These are phyloP conservation scores for Petrolisthes manimaculis DNA, from an alignment of 2,888 invertebrate species.

Conservation along the genomic window DNA sequence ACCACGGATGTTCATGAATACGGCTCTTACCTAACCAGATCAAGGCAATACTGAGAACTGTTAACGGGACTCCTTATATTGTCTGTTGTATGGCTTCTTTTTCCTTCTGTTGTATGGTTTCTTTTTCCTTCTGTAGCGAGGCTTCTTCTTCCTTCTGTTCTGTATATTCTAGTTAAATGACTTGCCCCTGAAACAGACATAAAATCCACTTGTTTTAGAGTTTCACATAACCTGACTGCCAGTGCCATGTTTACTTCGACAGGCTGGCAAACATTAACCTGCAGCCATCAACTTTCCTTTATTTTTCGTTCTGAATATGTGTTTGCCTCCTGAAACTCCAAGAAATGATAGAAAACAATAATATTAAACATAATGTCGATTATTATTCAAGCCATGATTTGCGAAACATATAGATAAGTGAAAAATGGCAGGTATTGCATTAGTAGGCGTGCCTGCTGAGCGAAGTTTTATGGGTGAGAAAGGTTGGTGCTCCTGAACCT, in stretches of 20 bases:
- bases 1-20: too few relatives aligned
- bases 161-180: not conserved
- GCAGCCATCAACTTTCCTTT: conserved; percentile 38
- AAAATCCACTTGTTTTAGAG: not conserved
- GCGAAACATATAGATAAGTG: too few relatives aligned
- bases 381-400: too few relatives aligned
- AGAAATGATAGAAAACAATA: too few relatives aligned
- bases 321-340: too few relatives aligned
- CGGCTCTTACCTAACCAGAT: conserved; percentile 36
- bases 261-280: conserved; percentile 24
- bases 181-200: not conserved
- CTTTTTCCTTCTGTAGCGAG: not conserved
- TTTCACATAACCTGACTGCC: not conserved
- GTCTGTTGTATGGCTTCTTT: conserved; percentile 12
- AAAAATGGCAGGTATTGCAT: not conserved
- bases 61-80: not conserved
- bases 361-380: not conserved
- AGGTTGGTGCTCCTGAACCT: conserved; percentile 18
- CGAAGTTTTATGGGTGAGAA: conserved; percentile 30
- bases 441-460: conserved; percentile 57
- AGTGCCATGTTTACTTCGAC: conserved; percentile 51
- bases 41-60: conserved; percentile 34
- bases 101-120: not conserved
- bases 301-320: conserved; percentile 25
- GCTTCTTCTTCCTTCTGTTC: not conserved